Conservation (phyloP, 1,140 invertebrate species). For the Pseudomyrmex cubaensis region DNA sequence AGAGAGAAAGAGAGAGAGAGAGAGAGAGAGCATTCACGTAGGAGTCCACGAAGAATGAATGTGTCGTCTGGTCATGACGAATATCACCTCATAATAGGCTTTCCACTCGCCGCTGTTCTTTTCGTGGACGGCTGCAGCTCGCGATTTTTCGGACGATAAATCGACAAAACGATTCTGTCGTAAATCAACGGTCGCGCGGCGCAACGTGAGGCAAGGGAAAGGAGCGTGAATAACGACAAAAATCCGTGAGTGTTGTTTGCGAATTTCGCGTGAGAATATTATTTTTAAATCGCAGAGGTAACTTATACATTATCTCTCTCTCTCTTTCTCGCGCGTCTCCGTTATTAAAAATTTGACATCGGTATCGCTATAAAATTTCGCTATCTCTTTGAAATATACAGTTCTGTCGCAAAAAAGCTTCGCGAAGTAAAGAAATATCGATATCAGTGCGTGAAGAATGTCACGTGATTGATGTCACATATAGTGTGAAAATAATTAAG, state of each 20-base stretch:
- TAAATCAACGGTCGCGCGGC: constrained; percentile 47
- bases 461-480: neutral
- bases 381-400: neutral
- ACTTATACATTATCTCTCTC: neutral
- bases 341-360: neutral
- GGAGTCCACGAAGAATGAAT: constrained; percentile 31
- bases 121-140: constrained; percentile 14
- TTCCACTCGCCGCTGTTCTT: constrained; percentile 36
- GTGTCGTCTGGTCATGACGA: constrained; percentile 55
- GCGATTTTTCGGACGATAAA: constrained; percentile 65
- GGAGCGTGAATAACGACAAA: constrained; percentile 51
- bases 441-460: constrained; percentile 1
- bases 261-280: constrained; percentile 28
- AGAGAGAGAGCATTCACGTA: neutral
- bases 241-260: constrained; percentile 52
- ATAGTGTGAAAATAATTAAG: neutral
- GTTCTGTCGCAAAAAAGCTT: neutral
- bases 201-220: constrained; percentile 19
- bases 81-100: constrained; percentile 62
- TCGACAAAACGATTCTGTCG: constrained; percentile 58
- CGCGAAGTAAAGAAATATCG: neutral
- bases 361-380: neutral
- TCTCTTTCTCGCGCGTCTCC: neutral
- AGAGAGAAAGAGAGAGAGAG: no score
- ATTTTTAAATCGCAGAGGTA: constrained; percentile 2